Evolutionary conservation across 2,888 invertebrate genomes (phyloP), one percentile per base, ranked within the genome.

Genomic region (Ecliptopera silaceata): DNA sequence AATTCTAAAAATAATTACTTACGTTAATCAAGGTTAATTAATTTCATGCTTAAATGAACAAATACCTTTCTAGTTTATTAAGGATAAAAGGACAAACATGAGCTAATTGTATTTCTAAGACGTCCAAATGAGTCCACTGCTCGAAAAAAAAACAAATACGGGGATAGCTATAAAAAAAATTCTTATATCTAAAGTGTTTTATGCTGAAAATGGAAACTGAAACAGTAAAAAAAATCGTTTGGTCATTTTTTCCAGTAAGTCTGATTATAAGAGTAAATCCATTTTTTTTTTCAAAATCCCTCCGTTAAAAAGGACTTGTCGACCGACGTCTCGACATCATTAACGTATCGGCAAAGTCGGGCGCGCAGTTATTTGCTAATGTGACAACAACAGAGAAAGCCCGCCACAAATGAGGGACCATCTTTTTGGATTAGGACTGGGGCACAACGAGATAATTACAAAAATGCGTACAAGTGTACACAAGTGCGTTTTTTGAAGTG

Each of bases 321-420:
- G 48, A 17, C 49, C 42, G 48, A 17, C 49, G 77, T 83, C 82
- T 74, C 83, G 85, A 84, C 88, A 88, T 88, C 89, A 87, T 89
- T 90, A 89, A 88, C 84, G 88, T 89, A 89, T 88, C 85, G 88
- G 75, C 84, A 71, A 80, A 80, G 79, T 77, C 78, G 75, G 80
- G 70, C 81, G 78, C 77, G 74, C 85, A 85, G 88, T 85, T 89
- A 91, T 89, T 89, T 85, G 88, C 87, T 89, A 90, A 91, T 91
- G 89, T 89, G 91, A 91, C 90, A 89, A 88, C 87, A 86, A 86
- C 84, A 88, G 87, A 86, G 86, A 80, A 84, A 86, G 76, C 83
- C 86, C 85, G 88, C 87, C 88, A 84, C 87, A 88, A 88, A 88
- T 86, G 85, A 86, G 84, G 79, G 82, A 79, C 81, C 78, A 84